Conservation (phyloP, 2,888 invertebrate species). For the Zygothrica quintamaculata region DNA sequence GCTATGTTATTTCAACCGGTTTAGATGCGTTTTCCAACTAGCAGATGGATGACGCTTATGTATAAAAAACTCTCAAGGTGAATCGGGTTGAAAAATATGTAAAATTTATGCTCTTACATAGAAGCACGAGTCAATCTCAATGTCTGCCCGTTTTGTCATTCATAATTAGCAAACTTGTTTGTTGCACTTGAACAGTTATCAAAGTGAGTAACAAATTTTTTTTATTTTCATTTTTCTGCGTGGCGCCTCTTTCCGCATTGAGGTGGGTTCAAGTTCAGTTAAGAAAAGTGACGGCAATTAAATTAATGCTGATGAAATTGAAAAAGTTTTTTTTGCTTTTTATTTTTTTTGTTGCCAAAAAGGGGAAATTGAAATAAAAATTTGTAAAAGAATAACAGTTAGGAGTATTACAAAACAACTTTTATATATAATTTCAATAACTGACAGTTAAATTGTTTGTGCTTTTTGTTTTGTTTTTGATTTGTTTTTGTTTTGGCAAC, state of each 20-base stretch:
- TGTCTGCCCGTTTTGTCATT: constrained; percentile 54
- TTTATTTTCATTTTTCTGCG: constrained; percentile 43
- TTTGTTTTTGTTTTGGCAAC: background rate
- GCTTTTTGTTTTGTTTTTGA: too few species aligned
- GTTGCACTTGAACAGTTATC: constrained; percentile 55
- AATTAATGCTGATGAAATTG: constrained; percentile 49
- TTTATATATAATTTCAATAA: constrained; percentile 4
- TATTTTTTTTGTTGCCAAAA: background rate
- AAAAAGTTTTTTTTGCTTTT: constrained; percentile 53
- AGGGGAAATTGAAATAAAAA: constrained; percentile 9
- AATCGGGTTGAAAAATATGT: constrained; percentile 52
- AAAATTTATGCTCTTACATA: constrained; percentile 48
- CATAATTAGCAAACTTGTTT: constrained; percentile 68
- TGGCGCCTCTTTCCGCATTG: constrained; percentile 35
- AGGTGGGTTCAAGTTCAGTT: constrained; percentile 40
- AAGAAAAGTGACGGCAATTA: constrained; percentile 47
- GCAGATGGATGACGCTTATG: constrained; percentile 40
- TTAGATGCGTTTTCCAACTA: constrained; percentile 51
- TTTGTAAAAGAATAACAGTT: too few species aligned
- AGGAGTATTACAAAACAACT: too few species aligned
- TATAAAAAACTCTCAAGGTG: constrained; percentile 63
- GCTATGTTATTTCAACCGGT: constrained; percentile 63
- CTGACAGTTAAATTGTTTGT: constrained; percentile 33
- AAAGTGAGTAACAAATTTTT: background rate
- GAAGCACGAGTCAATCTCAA: constrained; percentile 15